Evolutionary conservation across 2,888 invertebrate species (phyloP), one percentile per base, ranked within the genome.

Genomic region (Sabellastarte sp.): DNA sequence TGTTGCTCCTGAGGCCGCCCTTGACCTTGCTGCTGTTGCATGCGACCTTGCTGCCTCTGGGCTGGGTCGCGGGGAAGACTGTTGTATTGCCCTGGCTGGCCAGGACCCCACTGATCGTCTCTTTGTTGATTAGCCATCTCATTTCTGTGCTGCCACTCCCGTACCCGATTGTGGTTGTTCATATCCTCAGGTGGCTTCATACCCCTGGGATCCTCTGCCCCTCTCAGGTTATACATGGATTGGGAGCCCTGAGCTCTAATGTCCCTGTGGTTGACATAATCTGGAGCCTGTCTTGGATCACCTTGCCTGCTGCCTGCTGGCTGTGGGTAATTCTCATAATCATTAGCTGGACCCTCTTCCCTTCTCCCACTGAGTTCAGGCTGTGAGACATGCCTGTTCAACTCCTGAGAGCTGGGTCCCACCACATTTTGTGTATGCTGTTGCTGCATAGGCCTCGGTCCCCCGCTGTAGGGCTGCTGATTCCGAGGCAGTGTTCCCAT

Each of bases 261-360:
- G 53, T 63, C 52, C 50, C 32, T 33, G 31, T 64, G 64, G 51
- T 64, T 64, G 5, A 64, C 56, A 33, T 64, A 64, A 56, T 64
- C 57, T 32, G 63, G 63, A 29, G 33, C 65, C 50, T 66, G 63
- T 31, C 32, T 59, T 29, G 57, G 60, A 59, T 56, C 51, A 65
- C 68, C 51, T 59, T 65, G 50, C 64, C 70, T 10, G 50, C 60
- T 61, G 20, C 28, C 2, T 5, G 3, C 70, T 10, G 74, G 71
- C 50, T 72, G 72, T 4, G 77, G 77, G 59, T 79, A 77, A 65
- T 79, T 80, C 69, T 78, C 80, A 60, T 79, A 80, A 63, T 79
- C 77, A 32, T 75, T 73, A 60, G 3, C 30, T 32, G 32, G 31
- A 2, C 31, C 30, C 4, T 32, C 57, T 4, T 33, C 53, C 28